Percentiles rank a stretch among this genome's conserved stretches.
Evolutionary conservation across 2,888 invertebrate species (phyloP).

Genomic region (Cephus rjabovi): DNA sequence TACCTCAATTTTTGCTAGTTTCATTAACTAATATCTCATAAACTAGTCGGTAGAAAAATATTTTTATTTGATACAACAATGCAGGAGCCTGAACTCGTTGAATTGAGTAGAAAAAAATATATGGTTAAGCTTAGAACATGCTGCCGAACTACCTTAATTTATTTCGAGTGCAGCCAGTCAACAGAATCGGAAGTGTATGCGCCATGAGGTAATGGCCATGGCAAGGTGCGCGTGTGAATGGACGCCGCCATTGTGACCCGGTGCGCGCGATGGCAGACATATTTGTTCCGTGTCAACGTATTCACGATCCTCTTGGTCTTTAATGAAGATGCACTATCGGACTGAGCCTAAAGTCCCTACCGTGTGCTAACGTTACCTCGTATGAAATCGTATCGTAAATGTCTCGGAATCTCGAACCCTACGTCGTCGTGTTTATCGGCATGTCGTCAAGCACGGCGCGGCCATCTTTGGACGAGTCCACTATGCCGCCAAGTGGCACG

Average conservation of each 20-base stretch:
- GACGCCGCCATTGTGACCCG: conserved; percentile 52
- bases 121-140: no score
- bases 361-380: not conserved
- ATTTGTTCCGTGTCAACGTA: not conserved
- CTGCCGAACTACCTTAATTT: not conserved
- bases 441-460: conserved; percentile 6
- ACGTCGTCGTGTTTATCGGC: not conserved
- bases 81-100: no score
- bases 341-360: not conserved
- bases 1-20: no score
- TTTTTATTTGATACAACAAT: no score
- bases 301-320: not conserved
- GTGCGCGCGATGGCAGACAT: conserved; percentile 40
- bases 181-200: not conserved
- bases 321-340: not conserved
- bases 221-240: conserved; percentile 32
- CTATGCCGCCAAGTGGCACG: conserved; percentile 44
- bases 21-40: no score
- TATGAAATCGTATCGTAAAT: not conserved
- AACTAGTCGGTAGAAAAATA: no score
- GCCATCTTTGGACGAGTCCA: conserved; percentile 66
- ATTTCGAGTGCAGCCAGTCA: not conserved
- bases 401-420: not conserved
- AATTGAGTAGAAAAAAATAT: no score
- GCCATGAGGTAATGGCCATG: conserved; percentile 18